Evolutionary conservation across 2,113 vertebrate species (phyloP), one percentile per base, ranked within the genome.

Genomic region (Hypocryptadius cinnamomeus): DNA sequence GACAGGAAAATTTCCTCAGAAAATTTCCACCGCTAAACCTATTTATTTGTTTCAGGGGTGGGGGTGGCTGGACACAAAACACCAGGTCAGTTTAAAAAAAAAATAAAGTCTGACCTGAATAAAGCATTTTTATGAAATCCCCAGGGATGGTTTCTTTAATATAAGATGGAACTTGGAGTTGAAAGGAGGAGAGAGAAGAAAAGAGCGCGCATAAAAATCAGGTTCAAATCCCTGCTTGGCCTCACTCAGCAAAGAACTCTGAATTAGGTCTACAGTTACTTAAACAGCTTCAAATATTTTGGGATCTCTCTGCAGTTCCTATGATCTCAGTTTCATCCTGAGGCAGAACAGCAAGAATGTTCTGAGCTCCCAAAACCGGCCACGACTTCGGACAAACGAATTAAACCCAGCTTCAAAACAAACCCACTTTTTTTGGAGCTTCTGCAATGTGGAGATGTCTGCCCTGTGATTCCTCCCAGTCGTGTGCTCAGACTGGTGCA

Each of bases 341-440:
- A 79, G 85, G 90, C 94, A 85, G 79, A 90, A 37, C 71, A 94
- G 76, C 50, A 93, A 66, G 85, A 87, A 72, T 7, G 53, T 83
- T 83, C 82, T 39, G 71, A 91, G 85, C 54, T 87, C 87, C 80
- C 79, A 53, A 9, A 77, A 90, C 48, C 1, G 17, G 37, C 63
- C 93, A 27, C 11, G 63, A 40, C 61, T 94, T 94, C 0, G 47
- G 85, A 87, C 70, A 89, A 76, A 50, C 1, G 31, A 51, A 20
- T 66, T 22, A 53, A 60, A 65, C 13, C 39, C 70, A 21, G 53
- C 66, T 54, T 79, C 25, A 61, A 77, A 91, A 82, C 85, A 82
- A 65, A 65, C 3, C 86, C 5, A 8, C n/a, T 37, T 3, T 6
- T 35, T 57, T 78, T 68, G 83, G 59, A 85, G 87, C 47, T 51